A percentile compares a stretch with the other conserved stretches of the same genome.
These are phyloP conservation scores for Drosophila mauritiana DNA, from an alignment of 1,140 invertebrate genomes.

Conservation along the genomic window DNA sequence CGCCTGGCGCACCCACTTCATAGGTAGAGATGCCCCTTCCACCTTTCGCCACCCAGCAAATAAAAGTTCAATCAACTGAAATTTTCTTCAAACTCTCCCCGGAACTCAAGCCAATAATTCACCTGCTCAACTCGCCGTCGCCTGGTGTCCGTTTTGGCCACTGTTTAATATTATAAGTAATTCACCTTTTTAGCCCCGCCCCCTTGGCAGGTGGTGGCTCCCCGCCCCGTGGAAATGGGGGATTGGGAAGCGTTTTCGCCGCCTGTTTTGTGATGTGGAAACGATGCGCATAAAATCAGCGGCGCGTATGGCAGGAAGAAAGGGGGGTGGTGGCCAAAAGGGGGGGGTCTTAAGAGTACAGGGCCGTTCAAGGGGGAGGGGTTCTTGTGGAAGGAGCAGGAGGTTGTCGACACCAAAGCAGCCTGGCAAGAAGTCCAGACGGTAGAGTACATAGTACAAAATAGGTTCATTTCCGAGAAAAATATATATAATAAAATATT, in stretches of 20 bases:
- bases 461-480: neutral
- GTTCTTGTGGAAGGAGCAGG: slow-evolving; percentile 4
- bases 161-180: slow-evolving; percentile 77
- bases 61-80: slow-evolving; percentile 64
- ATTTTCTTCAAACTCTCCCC: slow-evolving; percentile 30
- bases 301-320: slow-evolving; percentile 63
- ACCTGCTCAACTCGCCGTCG: slow-evolving; percentile 54
- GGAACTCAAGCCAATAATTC: slow-evolving; percentile 57
- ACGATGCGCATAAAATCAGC: slow-evolving; percentile 81
- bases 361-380: neutral
- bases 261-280: slow-evolving; percentile 73
- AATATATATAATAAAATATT: neutral
- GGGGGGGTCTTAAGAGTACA: neutral
- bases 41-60: neutral
- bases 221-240: neutral
- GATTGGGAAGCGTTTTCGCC: slow-evolving; percentile 29
- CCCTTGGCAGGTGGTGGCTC: neutral
- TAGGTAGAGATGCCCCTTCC: neutral
- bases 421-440: slow-evolving; percentile 8
- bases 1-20: slow-evolving; percentile 4
- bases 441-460: slow-evolving; percentile 6
- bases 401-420: slow-evolving; percentile 67
- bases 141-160: slow-evolving; percentile 58
- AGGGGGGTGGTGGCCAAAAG: neutral
- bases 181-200: slow-evolving; percentile 32